phyloP scores from a whole-genome alignment of 2,888 invertebrate species.

The Latrodectus elegans region DNA sequence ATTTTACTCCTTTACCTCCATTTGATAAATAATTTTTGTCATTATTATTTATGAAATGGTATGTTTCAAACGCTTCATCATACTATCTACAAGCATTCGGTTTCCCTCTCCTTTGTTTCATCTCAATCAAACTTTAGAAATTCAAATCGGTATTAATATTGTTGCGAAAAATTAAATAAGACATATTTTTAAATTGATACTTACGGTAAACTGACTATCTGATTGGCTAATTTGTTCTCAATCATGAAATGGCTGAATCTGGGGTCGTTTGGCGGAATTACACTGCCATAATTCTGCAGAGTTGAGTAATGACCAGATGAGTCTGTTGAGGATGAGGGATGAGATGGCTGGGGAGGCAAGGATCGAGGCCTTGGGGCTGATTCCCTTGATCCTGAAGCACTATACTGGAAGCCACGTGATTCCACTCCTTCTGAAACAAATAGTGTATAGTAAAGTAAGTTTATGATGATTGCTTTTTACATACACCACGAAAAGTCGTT shows the following conservation, averaged over 20 bases:
- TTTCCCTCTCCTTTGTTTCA: too few species aligned
- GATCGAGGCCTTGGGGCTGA: constrained; percentile 4
- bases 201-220: constrained; percentile 58
- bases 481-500: too few species aligned
- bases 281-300: constrained; percentile 66
- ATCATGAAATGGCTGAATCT: constrained; percentile 59
- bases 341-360: background rate
- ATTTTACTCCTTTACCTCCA: too few species aligned
- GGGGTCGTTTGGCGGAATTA: constrained; percentile 51
- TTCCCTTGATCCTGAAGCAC: constrained; percentile 32
- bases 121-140: too few species aligned
- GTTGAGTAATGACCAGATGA: constrained; percentile 58
- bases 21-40: too few species aligned
- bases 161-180: background rate
- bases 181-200: background rate
- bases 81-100: too few species aligned
- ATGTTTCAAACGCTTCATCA: too few species aligned
- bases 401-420: constrained; percentile 63
- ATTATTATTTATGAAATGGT: too few species aligned
- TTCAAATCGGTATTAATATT: too few species aligned
- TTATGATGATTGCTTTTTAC: too few species aligned
- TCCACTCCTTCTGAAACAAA: constrained; percentile 64
- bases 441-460: too few species aligned
- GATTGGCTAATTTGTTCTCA: constrained; percentile 39
- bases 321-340: background rate